Conservation (phyloP, 2,888 invertebrate genomes). For the Agrilus cyanescens region DNA sequence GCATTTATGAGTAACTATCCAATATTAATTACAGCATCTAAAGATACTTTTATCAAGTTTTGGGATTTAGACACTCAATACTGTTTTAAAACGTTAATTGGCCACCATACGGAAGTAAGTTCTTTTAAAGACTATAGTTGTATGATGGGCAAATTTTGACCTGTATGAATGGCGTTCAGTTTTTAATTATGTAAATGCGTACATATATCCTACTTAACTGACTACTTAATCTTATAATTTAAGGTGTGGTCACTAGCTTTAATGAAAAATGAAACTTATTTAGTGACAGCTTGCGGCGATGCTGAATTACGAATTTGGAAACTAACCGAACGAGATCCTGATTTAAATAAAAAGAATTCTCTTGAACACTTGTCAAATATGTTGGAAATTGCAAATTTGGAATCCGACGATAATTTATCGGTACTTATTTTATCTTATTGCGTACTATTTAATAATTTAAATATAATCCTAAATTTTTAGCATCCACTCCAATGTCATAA, state of each 20-base stretch:
- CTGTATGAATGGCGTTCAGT: no score
- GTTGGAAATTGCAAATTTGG: constrained; percentile 40
- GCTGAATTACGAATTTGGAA: constrained; percentile 78
- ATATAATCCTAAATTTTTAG: constrained; percentile 30
- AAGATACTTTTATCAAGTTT: constrained; percentile 91
- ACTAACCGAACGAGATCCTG: constrained; percentile 44
- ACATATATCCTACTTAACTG: not conserved
- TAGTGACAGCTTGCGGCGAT: constrained; percentile 83
- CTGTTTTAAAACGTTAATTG: constrained; percentile 90
- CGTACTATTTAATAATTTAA: not conserved
- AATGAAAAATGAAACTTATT: constrained; percentile 62
- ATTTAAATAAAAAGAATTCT: constrained; percentile 33
- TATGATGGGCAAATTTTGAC: not conserved
- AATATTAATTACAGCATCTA: constrained; percentile 70
- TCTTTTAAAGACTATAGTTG: constrained; percentile 1
- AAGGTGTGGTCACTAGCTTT: constrained; percentile 79
- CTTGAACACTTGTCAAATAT: constrained; percentile 39
- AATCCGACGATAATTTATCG: constrained; percentile 40
- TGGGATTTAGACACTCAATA: constrained; percentile 94
- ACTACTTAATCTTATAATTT: constrained; percentile 13
- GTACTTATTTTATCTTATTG: constrained; percentile 27
- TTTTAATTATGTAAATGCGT: constrained; percentile 5
- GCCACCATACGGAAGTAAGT: constrained; percentile 68
- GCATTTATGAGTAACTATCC: constrained; percentile 59
- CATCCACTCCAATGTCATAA: constrained; percentile 63